A percentile compares a stretch with the other conserved stretches of the same genome.
phyloP scores from a whole-genome alignment of 2,888 invertebrate genomes.

The Drepana falcataria region DNA sequence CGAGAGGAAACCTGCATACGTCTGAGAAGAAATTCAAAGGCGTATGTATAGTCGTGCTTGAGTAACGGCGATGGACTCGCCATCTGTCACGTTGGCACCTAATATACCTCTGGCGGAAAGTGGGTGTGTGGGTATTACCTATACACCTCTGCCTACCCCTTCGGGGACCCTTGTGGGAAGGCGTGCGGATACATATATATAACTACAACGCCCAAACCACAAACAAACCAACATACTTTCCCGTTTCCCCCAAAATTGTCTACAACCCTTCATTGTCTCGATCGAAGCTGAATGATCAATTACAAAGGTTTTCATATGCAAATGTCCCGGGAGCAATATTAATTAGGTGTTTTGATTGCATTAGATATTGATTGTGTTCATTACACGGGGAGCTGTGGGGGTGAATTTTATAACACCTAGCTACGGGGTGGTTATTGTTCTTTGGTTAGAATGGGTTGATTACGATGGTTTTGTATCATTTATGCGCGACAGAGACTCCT shows the following conservation, averaged over 20 bases:
- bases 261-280: constrained; percentile 37
- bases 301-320: constrained; percentile 75
- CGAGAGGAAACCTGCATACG: too few species aligned
- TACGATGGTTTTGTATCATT: neutral
- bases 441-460: neutral
- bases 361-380: constrained; percentile 70
- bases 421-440: neutral
- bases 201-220: constrained; percentile 6
- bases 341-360: constrained; percentile 70
- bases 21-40: too few species aligned
- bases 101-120: too few species aligned
- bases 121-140: too few species aligned
- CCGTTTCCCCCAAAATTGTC: neutral
- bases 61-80: too few species aligned
- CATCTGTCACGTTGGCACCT: too few species aligned
- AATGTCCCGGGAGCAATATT: constrained; percentile 69
- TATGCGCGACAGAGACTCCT: neutral
- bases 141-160: too few species aligned
- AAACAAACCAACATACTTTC: neutral
- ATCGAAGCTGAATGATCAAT: constrained; percentile 52
- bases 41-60: too few species aligned
- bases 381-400: constrained; percentile 30
- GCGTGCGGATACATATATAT: constrained; percentile 7
- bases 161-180: too few species aligned
- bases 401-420: constrained; percentile 23